phyloP scores from a whole-genome alignment of 2,888 invertebrate genomes.

The Brassicogethes aeneus region DNA sequence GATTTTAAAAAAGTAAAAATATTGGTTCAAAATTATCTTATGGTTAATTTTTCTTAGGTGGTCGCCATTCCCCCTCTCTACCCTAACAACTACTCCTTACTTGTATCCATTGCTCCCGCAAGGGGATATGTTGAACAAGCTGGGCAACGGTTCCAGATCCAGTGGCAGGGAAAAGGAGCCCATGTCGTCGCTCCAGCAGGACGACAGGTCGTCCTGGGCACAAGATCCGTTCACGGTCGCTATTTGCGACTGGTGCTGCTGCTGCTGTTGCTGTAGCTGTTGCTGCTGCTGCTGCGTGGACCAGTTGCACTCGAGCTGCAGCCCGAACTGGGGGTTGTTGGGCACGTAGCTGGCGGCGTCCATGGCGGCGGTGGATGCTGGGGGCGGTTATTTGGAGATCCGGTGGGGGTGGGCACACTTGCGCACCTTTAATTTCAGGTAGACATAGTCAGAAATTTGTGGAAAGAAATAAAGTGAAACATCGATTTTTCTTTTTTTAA shows the following conservation, averaged over 20 bases:
- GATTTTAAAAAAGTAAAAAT: too few species aligned
- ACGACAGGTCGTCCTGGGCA: slow-evolving; percentile 38
- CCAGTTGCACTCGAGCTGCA: slow-evolving; percentile 44
- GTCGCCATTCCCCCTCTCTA: too few species aligned
- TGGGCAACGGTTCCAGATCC: slow-evolving; percentile 80
- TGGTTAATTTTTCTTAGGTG: too few species aligned
- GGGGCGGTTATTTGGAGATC: slow-evolving; percentile 12
- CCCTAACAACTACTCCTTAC: too few species aligned
- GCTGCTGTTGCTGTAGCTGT: slow-evolving; percentile 15
- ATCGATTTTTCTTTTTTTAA: too few species aligned
- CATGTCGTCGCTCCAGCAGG: slow-evolving; percentile 59
- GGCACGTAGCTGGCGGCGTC: slow-evolving; percentile 48
- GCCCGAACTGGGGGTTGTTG: slow-evolving; percentile 59
- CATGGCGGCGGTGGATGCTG: slow-evolving; percentile 27
- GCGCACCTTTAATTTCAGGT: slow-evolving; percentile 18
- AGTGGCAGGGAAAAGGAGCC: slow-evolving; percentile 78
- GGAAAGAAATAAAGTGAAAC: background rate
- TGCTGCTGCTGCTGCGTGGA: slow-evolving; percentile 25
- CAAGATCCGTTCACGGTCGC: too few species aligned
- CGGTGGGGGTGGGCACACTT: slow-evolving; percentile 20
- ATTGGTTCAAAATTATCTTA: too few species aligned
- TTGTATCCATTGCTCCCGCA: slow-evolving; percentile 50
- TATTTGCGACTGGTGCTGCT: too few species aligned
- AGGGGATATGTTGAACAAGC: slow-evolving; percentile 79
- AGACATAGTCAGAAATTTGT: too few species aligned